These are phyloP conservation scores for Agriopis aurantiaria DNA, from an alignment of 2,888 invertebrate genomes.

Conservation along the genomic window DNA sequence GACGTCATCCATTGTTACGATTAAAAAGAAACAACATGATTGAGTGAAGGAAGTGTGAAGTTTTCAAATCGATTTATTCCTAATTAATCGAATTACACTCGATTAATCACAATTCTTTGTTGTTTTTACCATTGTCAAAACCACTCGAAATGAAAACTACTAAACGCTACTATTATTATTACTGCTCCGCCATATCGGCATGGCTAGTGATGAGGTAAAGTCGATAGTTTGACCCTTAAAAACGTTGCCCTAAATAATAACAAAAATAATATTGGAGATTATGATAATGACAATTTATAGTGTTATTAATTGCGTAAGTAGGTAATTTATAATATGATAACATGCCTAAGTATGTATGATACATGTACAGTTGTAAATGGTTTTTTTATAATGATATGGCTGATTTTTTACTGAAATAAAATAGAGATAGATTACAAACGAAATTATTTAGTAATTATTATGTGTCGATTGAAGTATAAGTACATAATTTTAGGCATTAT, in stretches of 20 bases:
- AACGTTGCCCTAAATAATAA: neutral
- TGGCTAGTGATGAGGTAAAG: constrained; percentile 63
- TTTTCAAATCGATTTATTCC: constrained; percentile 9
- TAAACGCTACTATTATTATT: constrained; percentile 17
- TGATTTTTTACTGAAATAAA: too few species aligned
- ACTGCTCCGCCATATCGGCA: constrained; percentile 64
- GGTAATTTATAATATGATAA: neutral
- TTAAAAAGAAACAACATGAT: neutral
- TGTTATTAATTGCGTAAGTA: too few species aligned
- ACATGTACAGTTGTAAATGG: neutral
- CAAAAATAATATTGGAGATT: neutral
- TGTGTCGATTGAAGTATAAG: neutral
- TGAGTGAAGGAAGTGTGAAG: constrained; percentile 39
- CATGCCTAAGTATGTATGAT: neutral
- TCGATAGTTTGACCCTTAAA: constrained; percentile 51
- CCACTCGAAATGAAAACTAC: neutral
- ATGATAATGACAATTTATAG: neutral
- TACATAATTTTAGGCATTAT: neutral
- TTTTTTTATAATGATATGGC: too few species aligned
- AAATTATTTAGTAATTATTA: too few species aligned
- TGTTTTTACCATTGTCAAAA: neutral
- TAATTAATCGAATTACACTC: neutral
- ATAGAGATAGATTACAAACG: too few species aligned
- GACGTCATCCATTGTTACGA: constrained; percentile 73
- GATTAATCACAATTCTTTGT: neutral